A percentile compares a stretch with the other conserved stretches of the same genome.
These are phyloP conservation scores for Osmerus eperlanus DNA, from an alignment of 2,113 vertebrate genomes.

Conservation along the genomic window DNA sequence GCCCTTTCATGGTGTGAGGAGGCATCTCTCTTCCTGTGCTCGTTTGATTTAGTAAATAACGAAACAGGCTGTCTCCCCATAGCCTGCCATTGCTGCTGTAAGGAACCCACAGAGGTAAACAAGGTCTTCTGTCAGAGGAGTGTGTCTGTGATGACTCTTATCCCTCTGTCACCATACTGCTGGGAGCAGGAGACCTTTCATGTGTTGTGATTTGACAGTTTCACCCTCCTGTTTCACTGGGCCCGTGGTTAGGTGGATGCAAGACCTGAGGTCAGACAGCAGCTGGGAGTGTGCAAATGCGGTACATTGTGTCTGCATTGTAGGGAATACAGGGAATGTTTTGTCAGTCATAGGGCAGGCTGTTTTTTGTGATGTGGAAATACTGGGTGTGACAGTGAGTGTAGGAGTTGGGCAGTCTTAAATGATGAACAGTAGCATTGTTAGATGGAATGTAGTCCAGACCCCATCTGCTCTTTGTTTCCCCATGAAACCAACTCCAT, in stretches of 20 bases:
- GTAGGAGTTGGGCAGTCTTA: conserved; percentile 39
- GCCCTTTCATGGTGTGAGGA: conserved; percentile 44
- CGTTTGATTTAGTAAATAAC: conserved; percentile 51
- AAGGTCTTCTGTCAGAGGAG: conserved; percentile 2
- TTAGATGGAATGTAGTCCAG: neutral
- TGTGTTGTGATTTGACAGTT: conserved; percentile 21
- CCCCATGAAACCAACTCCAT: conserved; percentile 29
- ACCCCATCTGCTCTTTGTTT: conserved; percentile 31
- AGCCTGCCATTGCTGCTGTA: too few species aligned
- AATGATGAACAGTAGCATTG: conserved; percentile 46
- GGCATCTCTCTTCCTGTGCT: conserved; percentile 11
- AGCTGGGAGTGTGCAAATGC: too few species aligned
- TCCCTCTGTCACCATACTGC: neutral
- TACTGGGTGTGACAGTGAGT: conserved; percentile 46
- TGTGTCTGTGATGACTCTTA: conserved; percentile 4
- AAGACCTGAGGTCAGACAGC: neutral
- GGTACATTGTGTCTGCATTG: neutral
- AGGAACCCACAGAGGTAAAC: conserved; percentile 27
- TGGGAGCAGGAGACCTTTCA: conserved; percentile 31
- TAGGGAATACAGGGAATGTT: conserved; percentile 41
- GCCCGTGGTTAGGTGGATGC: conserved; percentile 7
- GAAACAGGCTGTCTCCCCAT: conserved; percentile 32
- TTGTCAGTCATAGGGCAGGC: conserved; percentile 47
- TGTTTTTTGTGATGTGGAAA: conserved; percentile 20
- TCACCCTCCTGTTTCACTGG: conserved; percentile 9